phyloP scores from a whole-genome alignment of 1,140 invertebrate genomes.

The Tribolium madens region DNA sequence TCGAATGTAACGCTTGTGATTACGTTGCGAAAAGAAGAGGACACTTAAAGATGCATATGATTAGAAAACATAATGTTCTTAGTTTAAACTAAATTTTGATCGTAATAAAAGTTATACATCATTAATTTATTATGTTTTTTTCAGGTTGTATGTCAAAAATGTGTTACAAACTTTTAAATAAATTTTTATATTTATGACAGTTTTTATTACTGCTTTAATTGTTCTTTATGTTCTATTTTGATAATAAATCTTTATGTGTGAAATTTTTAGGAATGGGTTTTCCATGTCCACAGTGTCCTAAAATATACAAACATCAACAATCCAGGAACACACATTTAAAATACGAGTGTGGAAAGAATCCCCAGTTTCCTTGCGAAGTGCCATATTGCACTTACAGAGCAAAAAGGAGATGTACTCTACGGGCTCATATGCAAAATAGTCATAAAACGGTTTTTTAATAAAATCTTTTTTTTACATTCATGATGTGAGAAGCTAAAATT shows the following conservation, averaged over 20 bases:
- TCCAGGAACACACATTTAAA: constrained; percentile 72
- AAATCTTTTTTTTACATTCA: too few species aligned
- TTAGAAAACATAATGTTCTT: constrained; percentile 40
- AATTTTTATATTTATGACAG: too few species aligned
- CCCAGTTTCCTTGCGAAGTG: constrained; percentile 59
- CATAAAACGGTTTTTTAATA: neutral
- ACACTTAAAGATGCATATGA: constrained; percentile 42
- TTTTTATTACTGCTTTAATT: constrained; percentile 6
- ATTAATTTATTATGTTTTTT: too few species aligned
- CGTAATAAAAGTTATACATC: too few species aligned
- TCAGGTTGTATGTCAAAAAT: too few species aligned
- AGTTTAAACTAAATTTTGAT: neutral
- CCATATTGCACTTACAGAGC: constrained; percentile 5
- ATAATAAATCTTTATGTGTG: neutral
- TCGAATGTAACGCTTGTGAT: neutral
- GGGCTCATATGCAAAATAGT: neutral
- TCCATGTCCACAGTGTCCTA: constrained; percentile 71
- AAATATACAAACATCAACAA: constrained; percentile 70
- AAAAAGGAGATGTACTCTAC: neutral
- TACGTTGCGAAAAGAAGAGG: constrained; percentile 24
- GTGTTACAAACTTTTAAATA: too few species aligned
- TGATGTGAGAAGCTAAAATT: too few species aligned
- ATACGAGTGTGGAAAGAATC: constrained; percentile 69
- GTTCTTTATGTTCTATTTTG: neutral
- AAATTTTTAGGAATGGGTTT: constrained; percentile 58